Conservation (phyloP, 2,113 vertebrate species). For the Lethenteron camtschaticum region DNA sequence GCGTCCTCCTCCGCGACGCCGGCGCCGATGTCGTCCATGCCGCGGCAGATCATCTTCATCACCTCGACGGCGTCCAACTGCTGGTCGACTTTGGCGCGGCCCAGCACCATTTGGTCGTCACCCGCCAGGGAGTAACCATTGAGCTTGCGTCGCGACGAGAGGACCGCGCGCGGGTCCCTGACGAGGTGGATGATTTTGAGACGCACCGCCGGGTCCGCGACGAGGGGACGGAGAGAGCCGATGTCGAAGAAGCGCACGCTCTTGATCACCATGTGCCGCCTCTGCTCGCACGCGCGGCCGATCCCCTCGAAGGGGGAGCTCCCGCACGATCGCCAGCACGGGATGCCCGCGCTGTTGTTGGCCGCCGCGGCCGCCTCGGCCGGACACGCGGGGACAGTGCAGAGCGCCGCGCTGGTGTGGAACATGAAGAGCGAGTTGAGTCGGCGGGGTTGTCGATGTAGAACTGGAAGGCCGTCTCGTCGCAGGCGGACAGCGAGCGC, state of each 20-base stretch:
- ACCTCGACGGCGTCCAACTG: not conserved
- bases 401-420: not conserved
- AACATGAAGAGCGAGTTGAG: not conserved
- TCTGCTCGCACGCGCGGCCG: conserved; percentile 5
- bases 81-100: not conserved
- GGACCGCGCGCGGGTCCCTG: conserved; percentile 7
- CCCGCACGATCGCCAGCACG: not conserved
- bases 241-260: not conserved
- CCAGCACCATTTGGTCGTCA: not conserved
- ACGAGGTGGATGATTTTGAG: conserved; percentile 9
- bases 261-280: conserved; percentile 9
- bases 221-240: not conserved
- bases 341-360: not conserved
- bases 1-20: not conserved
- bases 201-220: conserved; percentile 4
- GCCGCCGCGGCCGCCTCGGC: not conserved
- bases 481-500: conserved; percentile 8
- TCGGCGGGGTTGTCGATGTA: not conserved
- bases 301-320: not conserved
- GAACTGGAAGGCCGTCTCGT: not conserved
- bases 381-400: not conserved
- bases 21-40: conserved; percentile 5
- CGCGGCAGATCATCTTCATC: conserved; percentile 4
- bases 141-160: not conserved
- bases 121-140: not conserved